These are phyloP conservation scores for Hepsetus odoe DNA, from an alignment of 2,113 vertebrate genomes.

Conservation along the genomic window DNA sequence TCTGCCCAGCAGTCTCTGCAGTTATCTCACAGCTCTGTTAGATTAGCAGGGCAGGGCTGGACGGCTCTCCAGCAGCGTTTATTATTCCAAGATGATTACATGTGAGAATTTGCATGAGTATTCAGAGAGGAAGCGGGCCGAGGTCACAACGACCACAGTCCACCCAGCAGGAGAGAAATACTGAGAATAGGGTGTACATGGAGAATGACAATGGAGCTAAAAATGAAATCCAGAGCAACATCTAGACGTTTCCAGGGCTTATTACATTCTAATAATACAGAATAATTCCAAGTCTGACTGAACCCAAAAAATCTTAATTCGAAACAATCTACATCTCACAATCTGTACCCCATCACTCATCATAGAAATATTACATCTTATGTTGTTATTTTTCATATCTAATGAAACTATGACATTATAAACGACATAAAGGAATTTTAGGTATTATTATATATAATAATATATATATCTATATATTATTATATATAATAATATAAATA, in stretches of 20 bases:
- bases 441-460: too few species aligned
- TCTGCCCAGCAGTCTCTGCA: not conserved
- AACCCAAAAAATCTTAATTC: not conserved
- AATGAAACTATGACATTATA: too few species aligned
- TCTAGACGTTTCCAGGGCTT: not conserved
- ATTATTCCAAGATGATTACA: constrained; percentile 9
- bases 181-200: not conserved
- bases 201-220: not conserved
- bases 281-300: not conserved
- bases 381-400: too few species aligned
- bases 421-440: too few species aligned
- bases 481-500: too few species aligned
- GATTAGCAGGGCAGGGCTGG: not conserved
- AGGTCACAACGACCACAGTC: not conserved
- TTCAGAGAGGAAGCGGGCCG: not conserved
- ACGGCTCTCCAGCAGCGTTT: not conserved
- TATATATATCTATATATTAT: too few species aligned
- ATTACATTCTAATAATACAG: not conserved
- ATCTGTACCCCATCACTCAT: too few species aligned
- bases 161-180: not conserved
- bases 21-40: not conserved
- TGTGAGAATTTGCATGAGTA: constrained; percentile 1
- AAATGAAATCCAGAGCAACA: not conserved
- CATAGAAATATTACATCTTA: too few species aligned
- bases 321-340: not conserved